phyloP scores from a whole-genome alignment of 1,140 invertebrate genomes.

The Pseudomyrmex gracilis region DNA sequence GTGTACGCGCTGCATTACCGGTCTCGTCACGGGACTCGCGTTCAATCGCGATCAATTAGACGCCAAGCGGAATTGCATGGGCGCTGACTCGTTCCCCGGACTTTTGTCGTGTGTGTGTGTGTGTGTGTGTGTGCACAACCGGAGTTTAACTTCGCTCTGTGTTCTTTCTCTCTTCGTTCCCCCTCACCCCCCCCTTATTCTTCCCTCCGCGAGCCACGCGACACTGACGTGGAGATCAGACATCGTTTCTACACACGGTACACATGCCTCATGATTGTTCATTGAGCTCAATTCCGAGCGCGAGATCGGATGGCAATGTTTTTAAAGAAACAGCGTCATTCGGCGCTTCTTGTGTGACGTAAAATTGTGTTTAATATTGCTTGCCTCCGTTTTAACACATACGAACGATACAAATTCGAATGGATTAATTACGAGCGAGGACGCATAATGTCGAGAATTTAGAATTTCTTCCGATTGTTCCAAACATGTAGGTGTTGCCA shows the following conservation, averaged over 20 bases:
- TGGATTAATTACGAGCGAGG: too few species aligned
- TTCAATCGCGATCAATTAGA: slow-evolving; percentile 77
- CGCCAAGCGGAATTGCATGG: slow-evolving; percentile 70
- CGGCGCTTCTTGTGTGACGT: not conserved
- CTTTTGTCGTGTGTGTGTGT: slow-evolving; percentile 31
- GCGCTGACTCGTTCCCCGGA: slow-evolving; percentile 71
- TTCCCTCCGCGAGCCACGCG: slow-evolving; percentile 26
- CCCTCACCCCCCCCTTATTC: too few species aligned
- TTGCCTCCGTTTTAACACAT: not conserved
- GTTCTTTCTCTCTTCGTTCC: slow-evolving; percentile 5
- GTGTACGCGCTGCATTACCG: slow-evolving; percentile 41
- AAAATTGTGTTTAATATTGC: not conserved
- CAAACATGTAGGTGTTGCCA: too few species aligned
- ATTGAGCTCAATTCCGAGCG: slow-evolving; percentile 78
- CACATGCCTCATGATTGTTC: slow-evolving; percentile 75
- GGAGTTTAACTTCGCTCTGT: slow-evolving; percentile 28
- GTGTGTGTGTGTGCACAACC: slow-evolving; percentile 26
- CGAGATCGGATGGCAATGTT: slow-evolving; percentile 21
- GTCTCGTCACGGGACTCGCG: slow-evolving; percentile 66
- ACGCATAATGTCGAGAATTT: too few species aligned
- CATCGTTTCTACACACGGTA: slow-evolving; percentile 30
- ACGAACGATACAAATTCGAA: not conserved
- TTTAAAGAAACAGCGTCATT: slow-evolving; percentile 27
- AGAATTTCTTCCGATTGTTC: too few species aligned
- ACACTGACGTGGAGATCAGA: slow-evolving; percentile 24